phyloP scores from a whole-genome alignment of 2,888 invertebrate species.

The Drosophila stalkeri region DNA sequence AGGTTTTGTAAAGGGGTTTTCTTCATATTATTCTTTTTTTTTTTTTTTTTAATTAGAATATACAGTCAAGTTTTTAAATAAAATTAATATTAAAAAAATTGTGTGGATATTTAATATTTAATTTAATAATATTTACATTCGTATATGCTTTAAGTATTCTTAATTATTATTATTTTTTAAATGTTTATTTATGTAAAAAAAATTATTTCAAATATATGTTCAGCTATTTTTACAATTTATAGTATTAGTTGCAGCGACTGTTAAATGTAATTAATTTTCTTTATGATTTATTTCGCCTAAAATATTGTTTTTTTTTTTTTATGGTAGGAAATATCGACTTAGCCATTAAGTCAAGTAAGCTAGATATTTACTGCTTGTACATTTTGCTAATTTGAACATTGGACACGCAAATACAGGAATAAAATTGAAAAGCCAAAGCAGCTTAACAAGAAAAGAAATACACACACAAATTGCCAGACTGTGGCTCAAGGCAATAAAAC shows the following conservation, averaged over 20 bases:
- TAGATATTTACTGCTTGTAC: neutral
- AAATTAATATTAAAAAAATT: no score
- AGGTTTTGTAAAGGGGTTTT: no score
- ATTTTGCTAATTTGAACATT: slow-evolving; percentile 27
- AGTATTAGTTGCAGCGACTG: neutral
- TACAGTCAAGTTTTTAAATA: no score
- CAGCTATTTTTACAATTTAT: neutral
- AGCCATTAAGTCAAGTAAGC: neutral
- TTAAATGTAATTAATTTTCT: neutral
- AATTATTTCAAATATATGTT: neutral
- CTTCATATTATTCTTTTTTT: no score
- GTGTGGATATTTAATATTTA: no score
- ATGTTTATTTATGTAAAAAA: neutral
- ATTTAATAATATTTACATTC: no score
- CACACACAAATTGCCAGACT: slow-evolving; percentile 28
- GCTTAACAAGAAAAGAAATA: slow-evolving; percentile 36
- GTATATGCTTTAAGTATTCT: no score
- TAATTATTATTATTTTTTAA: no score
- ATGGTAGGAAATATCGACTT: neutral
- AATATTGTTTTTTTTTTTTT: neutral
- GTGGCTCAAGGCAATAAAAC: slow-evolving; percentile 42
- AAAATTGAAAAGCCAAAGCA: slow-evolving; percentile 31
- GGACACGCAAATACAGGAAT: slow-evolving; percentile 14
- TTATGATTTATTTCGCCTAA: no score
- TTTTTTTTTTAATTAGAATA: no score